A percentile compares a stretch with the other conserved stretches of the same genome.
These are phyloP conservation scores for Sepiola atlantica DNA, from an alignment of 2,888 invertebrate genomes.

Conservation along the genomic window DNA sequence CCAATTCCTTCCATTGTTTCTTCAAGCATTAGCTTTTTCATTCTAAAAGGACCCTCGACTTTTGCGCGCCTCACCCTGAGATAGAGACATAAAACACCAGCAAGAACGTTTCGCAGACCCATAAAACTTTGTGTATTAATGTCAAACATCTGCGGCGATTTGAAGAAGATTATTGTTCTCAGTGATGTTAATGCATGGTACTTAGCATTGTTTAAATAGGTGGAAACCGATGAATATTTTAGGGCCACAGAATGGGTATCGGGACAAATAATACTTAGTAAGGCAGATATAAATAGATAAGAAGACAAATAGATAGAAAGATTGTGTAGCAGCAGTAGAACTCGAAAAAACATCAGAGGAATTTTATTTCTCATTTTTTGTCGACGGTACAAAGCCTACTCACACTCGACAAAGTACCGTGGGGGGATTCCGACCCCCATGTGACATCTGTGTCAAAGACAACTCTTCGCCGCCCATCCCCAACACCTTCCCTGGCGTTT, in stretches of 20 bases:
- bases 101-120: neutral
- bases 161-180: neutral
- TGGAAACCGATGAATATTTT: neutral
- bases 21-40: neutral
- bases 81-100: neutral
- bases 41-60: neutral
- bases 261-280: no score
- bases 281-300: no score
- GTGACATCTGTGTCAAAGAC: no score
- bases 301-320: no score
- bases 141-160: neutral
- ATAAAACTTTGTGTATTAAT: neutral
- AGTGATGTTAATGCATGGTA: neutral
- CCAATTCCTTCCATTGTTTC: conserved; percentile 19
- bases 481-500: no score
- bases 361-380: no score
- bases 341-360: no score
- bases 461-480: no score
- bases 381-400: no score
- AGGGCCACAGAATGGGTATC: neutral
- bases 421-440: no score
- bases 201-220: neutral
- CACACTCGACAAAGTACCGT: no score
- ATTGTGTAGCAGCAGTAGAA: no score
- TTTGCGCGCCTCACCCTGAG: neutral